Percentiles rank a stretch among this genome's conserved stretches.
phyloP scores from a whole-genome alignment of 2,888 invertebrate genomes.

The Anthophora plumipes region DNA sequence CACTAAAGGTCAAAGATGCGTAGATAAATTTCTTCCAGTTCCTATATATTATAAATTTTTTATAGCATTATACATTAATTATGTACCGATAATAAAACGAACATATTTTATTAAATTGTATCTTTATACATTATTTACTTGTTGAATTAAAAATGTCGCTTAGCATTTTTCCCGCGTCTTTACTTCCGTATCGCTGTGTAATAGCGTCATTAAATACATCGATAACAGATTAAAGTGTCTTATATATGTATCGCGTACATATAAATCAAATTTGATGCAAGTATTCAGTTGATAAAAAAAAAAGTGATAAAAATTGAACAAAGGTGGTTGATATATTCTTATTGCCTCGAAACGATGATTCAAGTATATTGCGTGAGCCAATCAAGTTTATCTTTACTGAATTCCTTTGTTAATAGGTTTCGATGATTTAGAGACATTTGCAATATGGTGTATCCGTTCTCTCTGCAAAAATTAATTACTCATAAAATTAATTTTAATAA shows the following conservation, averaged over 20 bases:
- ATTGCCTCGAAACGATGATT: conserved; percentile 26
- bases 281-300: background rate
- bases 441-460: background rate
- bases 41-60: background rate
- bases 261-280: background rate
- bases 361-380: conserved; percentile 13
- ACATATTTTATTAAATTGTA: background rate
- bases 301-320: background rate
- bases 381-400: conserved; percentile 33
- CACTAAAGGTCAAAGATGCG: background rate
- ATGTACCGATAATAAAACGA: background rate
- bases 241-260: background rate
- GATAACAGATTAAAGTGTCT: background rate
- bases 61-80: background rate
- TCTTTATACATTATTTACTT: background rate
- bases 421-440: conserved; percentile 14
- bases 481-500: background rate
- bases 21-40: background rate
- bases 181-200: conserved; percentile 6
- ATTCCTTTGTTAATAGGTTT: conserved; percentile 23
- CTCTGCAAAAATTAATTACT: conserved; percentile 9
- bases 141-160: background rate
- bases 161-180: background rate
- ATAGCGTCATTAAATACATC: background rate
- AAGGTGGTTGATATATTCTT: background rate